Evolutionary conservation across 2,113 vertebrate genomes (phyloP), one percentile per base, ranked within the genome.

Genomic region (Forbesichthys papilliferus): DNA sequence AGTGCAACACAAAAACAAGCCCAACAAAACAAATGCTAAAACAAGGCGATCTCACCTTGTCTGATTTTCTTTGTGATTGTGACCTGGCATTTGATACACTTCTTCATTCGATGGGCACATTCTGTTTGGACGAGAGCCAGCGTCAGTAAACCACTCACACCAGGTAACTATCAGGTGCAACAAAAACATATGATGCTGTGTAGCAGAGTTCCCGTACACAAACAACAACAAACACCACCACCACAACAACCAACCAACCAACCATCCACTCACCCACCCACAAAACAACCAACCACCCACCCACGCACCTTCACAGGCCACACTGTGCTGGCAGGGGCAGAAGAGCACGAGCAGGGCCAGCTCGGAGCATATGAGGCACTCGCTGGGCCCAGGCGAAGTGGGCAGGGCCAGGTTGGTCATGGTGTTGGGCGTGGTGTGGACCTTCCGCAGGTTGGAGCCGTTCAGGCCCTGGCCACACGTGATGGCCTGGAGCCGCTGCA

Each of bases 341-440:
- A 99, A 99, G 18, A 93, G 93, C 63, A 99, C 92, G 49, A 99
- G 95, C 82, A 96, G 86, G 3, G 96, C 94, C 79, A 97, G 92
- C 81, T 99, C 97, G 0, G 97, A 99, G 89, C 98, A 99, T 91
- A 99, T 98, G 84, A 99, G 93, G 91, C 98, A 99, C 91, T 99
- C 98, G 0, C 94, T 94, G 57, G 96, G 96, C 3, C 90, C 94
- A 1, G 73, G 88, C 0, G 49, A 66, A 0, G 88, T 92, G 1
- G 93, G 84, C 74, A 95, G 92, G 14, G 92, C 95, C 79, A 98
- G 94, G 93, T 98, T 99, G 72, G 95, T 98, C 92, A 98, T 94
- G 33, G 97, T 96, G 92, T 97, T 96, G 61, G 97, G 96, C 0
- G 96, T 95, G 4, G 95, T 94, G 86, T 95, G 95, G 58, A 93